Evolutionary conservation across 1,140 invertebrate species (phyloP), one percentile per base, ranked within the genome.

Genomic region (Pemphigus obesinymphae): DNA sequence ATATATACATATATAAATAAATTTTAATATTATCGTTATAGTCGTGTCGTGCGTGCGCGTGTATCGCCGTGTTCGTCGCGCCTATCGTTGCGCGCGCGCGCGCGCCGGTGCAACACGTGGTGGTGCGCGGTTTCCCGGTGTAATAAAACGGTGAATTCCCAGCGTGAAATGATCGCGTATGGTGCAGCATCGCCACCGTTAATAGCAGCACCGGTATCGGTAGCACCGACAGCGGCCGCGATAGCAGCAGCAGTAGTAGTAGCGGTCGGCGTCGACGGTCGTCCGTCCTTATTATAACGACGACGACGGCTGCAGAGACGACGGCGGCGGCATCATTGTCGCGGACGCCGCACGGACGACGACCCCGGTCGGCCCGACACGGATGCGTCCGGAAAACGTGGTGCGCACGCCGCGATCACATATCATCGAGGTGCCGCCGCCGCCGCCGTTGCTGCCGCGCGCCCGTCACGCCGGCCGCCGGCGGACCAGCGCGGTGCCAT

Each of bases 331-430:
- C 37, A 50, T 11, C 73, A 26, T 15, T 34, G 26, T 58, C 48
- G 13, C 3, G 20, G 37, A 23, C 48, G 50, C 31, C 50, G 73
- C 50, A 73, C 66, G 66, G 37, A 73, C 70, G 70, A 48, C 70
- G 26, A 50, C 45, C 34, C 55, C 45, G 53, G 76, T 58, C 76
- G 55, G 55, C n/a, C 55, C 55, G 37, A 80, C 55, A 80, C 76
- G 76, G 76, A 80, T 80, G 76, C 55, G 76, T 80, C 76, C 76
- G 76, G 76, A 58, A 43, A 63, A 80, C 76, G 76, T 63, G 76
- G 76, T 61, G 76, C 76, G 76, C 76, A 63, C 76, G 76, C 76
- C 76, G 76, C 76, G 76, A 80, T 80, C 76, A 45, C 76, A 45
- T 63, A 80, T 29, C 70, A 73, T 50, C 43, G 70, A 50, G 70